Percentiles rank a stretch among this genome's conserved stretches.
Conservation (phyloP, 2,797 vertebrate species). For the Apogon talboti region DNA sequence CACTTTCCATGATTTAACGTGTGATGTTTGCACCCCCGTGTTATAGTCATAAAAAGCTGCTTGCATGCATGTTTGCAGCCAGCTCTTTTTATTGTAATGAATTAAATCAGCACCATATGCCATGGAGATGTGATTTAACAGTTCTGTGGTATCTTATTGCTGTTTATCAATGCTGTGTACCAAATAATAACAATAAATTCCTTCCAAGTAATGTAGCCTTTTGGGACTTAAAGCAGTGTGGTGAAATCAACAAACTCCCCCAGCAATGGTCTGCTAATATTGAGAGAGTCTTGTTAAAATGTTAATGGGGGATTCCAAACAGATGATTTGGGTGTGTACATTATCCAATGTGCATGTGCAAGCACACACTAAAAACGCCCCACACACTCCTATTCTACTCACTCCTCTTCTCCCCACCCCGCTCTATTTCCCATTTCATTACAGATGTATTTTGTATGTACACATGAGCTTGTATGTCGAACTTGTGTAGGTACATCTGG, state of each 20-base stretch:
- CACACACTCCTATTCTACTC: slow-evolving; percentile 35
- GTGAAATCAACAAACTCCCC: slow-evolving; percentile 67
- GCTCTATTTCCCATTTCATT: slow-evolving; percentile 33
- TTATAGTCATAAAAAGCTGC: slow-evolving; percentile 72
- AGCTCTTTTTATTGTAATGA: slow-evolving; percentile 70
- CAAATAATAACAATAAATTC: slow-evolving; percentile 81
- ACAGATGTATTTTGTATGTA: slow-evolving; percentile 28
- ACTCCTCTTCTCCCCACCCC: slow-evolving; percentile 28
- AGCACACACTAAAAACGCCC: slow-evolving; percentile 24
- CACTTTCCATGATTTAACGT: slow-evolving; percentile 73
- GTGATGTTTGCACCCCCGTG: slow-evolving; percentile 61
- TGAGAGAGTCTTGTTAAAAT: slow-evolving; percentile 78
- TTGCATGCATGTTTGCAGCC: slow-evolving; percentile 69
- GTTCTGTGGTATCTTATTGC: slow-evolving; percentile 72
- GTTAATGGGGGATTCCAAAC: slow-evolving; percentile 77
- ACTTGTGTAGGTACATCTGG: background rate
- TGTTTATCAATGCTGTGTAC: slow-evolving; percentile 75
- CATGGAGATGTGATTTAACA: slow-evolving; percentile 70
- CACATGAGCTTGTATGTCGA: slow-evolving; percentile 10
- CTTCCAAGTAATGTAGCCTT: slow-evolving; percentile 79
- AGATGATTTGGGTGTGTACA: slow-evolving; percentile 72
- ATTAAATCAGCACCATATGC: slow-evolving; percentile 82
- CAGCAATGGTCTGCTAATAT: slow-evolving; percentile 75
- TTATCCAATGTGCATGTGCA: slow-evolving; percentile 37
- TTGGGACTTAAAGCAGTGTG: slow-evolving; percentile 62